Percentiles rank a stretch among this genome's conserved stretches.
Conservation (phyloP, 2,888 invertebrate species). For the Plebejus argus region DNA sequence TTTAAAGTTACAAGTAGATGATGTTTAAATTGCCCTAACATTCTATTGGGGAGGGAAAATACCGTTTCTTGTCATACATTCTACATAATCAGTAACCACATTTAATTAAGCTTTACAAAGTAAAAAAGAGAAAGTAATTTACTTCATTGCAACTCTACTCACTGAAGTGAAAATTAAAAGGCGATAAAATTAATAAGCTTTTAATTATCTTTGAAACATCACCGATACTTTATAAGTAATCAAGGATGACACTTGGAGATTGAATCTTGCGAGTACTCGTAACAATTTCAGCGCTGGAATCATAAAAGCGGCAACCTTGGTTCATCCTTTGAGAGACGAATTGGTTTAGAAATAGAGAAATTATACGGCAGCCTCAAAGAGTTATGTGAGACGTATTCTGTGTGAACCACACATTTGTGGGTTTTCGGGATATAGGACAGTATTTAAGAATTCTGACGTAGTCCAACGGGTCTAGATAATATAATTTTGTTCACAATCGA, state of each 20-base stretch:
- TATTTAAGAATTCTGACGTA: background rate
- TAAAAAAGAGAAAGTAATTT: no score
- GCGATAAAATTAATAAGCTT: background rate
- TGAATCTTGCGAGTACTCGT: background rate
- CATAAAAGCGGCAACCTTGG: constrained; percentile 7
- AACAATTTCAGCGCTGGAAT: background rate
- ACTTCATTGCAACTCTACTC: background rate
- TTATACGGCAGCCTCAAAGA: constrained; percentile 22
- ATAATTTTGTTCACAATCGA: background rate
- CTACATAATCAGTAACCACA: no score
- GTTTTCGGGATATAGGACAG: background rate
- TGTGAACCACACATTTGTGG: constrained; percentile 5
- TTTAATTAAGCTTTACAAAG: no score
- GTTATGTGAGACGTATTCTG: constrained; percentile 19
- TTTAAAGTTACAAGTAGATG: no score
- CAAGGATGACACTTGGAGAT: background rate
- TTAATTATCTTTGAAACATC: constrained; percentile 24
- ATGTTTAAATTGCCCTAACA: no score
- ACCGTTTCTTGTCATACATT: no score
- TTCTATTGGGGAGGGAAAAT: no score
- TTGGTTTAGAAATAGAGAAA: constrained; percentile 21
- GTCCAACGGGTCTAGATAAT: background rate
- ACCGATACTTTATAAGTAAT: background rate
- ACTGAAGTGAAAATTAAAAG: background rate
- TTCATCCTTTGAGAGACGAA: constrained; percentile 10